Evolutionary conservation across 2,797 vertebrate genomes (phyloP), one percentile per base, ranked within the genome.

Genomic region (Pipistrellus nathusii): DNA sequence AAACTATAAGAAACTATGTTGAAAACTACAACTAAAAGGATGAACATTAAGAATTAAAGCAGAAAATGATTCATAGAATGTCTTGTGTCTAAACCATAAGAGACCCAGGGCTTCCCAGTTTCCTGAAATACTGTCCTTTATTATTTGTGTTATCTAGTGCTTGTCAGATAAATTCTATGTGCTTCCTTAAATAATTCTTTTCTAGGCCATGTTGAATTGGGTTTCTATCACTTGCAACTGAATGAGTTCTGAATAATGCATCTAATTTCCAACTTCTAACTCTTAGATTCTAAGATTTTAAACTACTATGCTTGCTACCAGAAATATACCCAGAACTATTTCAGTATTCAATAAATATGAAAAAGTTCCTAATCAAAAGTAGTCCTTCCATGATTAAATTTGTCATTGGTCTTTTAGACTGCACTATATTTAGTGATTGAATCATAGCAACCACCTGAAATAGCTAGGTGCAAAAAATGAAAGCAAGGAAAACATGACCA

Each of bases 401-500:
- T 86, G 35, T 62, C 48, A 55, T 68, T 86, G 41, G 13, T 81
- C 55, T 88, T 88, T 82, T 20, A 62, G 53, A n/a, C 30, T 69
- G 8, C 41, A 17, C 44, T 86, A 55, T 73, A 76, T 72, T 89
- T 91, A 91, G n/a, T 78, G 27, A 93, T 62, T 91, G 11, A 82
- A 78, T 85, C 62, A 78, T 73, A 71, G 77, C 44, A 85, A 32
- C 12, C 8, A 73, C 20, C 48, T 82, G 51, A 69, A 71, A 93
- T 25, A 85, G 14, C 14, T 78, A 83, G 68, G 51, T 64, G 35
- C 76, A 85, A 86, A 85, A 85, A 94, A 83, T 48, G 21, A 83
- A 91, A 96, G 38, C n/a, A 20, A 41, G 68, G 12, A 71, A 91
- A 91, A 73, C 13, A 82, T 66, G 59, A 88, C 68, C 62, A 91